Evolutionary conservation across 2,888 invertebrate species (phyloP).

Genomic region (Bhutanitis thaidina): DNA sequence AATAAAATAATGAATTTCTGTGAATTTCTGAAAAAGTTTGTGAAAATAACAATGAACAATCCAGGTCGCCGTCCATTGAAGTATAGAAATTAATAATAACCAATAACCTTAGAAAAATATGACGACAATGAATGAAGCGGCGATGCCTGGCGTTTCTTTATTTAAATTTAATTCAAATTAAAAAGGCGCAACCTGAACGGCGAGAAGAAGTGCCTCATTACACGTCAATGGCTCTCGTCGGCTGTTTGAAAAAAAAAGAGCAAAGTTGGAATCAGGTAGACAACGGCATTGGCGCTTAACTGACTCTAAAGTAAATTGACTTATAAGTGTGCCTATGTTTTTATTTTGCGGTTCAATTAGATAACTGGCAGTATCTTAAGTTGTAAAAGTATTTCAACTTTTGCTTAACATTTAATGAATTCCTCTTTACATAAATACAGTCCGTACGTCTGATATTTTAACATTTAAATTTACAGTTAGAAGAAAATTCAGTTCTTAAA

Average conservation of each 20-base stretch:
- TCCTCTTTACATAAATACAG: too few species aligned
- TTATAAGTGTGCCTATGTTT: constrained; percentile 9
- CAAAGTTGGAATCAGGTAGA: constrained; percentile 13
- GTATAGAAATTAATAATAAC: too few species aligned
- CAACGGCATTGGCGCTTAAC: constrained; percentile 19
- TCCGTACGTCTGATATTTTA: too few species aligned
- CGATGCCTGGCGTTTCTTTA: neutral
- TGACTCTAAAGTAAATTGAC: constrained; percentile 13
- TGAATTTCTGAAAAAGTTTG: too few species aligned
- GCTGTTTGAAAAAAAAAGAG: constrained; percentile 14
- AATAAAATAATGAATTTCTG: too few species aligned
- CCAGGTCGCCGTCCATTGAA: too few species aligned
- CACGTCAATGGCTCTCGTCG: constrained; percentile 16
- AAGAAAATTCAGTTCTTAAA: too few species aligned
- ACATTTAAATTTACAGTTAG: too few species aligned
- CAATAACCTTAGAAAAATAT: too few species aligned
- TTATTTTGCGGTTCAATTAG: constrained; percentile 9
- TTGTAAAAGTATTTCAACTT: too few species aligned
- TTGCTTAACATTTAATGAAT: too few species aligned
- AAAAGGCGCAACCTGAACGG: constrained; percentile 13
- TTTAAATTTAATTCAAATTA: constrained; percentile 18
- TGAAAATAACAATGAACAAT: too few species aligned
- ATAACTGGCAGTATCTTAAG: neutral
- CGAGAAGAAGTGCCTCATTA: constrained; percentile 15
- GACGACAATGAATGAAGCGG: neutral